These are phyloP conservation scores for Myotis davidii DNA, from an alignment of 2,113 vertebrate genomes.

Conservation along the genomic window DNA sequence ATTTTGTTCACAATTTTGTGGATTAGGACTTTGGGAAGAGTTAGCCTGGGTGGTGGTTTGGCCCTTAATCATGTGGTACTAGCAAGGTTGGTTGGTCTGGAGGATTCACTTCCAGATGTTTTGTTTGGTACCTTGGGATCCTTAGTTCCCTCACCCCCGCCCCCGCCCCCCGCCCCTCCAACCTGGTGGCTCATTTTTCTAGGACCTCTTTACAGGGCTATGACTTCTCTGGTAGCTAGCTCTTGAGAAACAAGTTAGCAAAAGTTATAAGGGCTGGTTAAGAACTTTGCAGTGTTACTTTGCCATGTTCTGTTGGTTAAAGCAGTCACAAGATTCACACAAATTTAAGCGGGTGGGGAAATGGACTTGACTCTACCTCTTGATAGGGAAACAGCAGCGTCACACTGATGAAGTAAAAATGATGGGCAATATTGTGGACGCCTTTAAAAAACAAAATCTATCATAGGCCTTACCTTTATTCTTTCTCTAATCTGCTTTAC, in stretches of 20 bases:
- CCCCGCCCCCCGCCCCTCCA: no score
- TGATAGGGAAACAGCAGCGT: neutral
- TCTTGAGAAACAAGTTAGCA: neutral
- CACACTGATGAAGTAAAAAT: neutral
- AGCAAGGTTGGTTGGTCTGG: neutral
- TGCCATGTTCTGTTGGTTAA: neutral
- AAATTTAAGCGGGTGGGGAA: neutral
- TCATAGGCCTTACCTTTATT: neutral
- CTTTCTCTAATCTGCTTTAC: neutral
- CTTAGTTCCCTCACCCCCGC: neutral
- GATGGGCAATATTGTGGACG: neutral
- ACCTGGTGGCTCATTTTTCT: neutral
- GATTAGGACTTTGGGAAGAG: neutral
- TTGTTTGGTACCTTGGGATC: neutral
- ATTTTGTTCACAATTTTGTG: conserved; percentile 42
- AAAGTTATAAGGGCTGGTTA: neutral
- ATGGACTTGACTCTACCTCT: neutral
- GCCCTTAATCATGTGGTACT: neutral
- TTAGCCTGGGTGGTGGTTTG: neutral
- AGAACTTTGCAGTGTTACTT: neutral
- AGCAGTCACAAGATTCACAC: neutral
- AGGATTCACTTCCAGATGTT: neutral
- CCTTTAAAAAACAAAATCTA: neutral
- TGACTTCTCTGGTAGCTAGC: neutral
- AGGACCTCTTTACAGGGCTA: neutral